Conservation (phyloP, 2,888 invertebrate genomes). For the Adelognathus sp. region DNA sequence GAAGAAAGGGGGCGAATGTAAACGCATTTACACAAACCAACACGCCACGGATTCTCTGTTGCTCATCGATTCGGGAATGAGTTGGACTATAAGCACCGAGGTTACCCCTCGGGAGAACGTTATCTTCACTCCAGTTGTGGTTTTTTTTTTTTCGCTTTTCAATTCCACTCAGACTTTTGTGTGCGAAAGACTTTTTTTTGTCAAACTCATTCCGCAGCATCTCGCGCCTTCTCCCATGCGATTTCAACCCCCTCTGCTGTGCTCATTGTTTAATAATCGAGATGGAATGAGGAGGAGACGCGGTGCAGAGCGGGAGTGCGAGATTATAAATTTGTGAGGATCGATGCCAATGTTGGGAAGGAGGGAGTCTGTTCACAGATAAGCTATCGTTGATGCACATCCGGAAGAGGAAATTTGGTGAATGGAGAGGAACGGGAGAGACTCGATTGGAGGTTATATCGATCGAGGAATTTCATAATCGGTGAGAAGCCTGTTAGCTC, state of each 20-base stretch:
- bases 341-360: no score
- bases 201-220: neutral
- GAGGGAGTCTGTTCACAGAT: no score
- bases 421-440: no score
- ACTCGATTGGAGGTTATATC: no score
- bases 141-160: neutral
- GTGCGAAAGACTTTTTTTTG: neutral
- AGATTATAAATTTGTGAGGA: no score
- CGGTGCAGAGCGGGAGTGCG: neutral
- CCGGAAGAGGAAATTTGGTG: no score
- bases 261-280: conserved; percentile 30
- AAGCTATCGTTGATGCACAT: no score
- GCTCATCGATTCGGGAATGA: neutral
- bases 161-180: neutral
- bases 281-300: neutral
- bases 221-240: neutral
- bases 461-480: no score
- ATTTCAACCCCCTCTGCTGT: neutral
- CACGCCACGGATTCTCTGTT: neutral
- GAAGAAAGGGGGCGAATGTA: neutral
- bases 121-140: neutral
- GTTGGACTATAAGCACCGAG: neutral
- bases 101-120: neutral
- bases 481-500: no score
- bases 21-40: neutral